Evolutionary conservation across 2,888 invertebrate genomes (phyloP).

Genomic region (Andrena hattorfiana): DNA sequence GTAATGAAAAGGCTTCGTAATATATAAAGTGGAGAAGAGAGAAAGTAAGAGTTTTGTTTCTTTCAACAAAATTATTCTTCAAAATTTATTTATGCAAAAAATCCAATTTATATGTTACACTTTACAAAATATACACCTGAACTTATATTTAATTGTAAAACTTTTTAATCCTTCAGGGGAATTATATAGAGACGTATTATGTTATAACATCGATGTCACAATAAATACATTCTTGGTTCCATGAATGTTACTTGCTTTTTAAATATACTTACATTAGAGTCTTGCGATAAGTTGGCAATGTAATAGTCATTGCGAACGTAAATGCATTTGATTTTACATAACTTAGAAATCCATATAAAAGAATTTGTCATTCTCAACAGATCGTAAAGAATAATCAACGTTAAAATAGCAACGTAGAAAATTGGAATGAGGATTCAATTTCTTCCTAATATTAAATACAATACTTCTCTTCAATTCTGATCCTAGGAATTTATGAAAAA

Average conservation of each 20-base stretch:
- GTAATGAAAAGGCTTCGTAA: neutral
- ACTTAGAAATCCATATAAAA: constrained; percentile 32
- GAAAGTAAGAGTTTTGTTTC: constrained; percentile 24
- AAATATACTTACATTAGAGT: constrained; percentile 16
- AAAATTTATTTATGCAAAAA: constrained; percentile 42
- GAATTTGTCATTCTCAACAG: neutral
- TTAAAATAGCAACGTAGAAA: constrained; percentile 16
- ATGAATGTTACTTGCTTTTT: constrained; percentile 12
- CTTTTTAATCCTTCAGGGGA: neutral
- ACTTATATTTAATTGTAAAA: constrained; percentile 21
- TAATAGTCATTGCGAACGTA: constrained; percentile 16
- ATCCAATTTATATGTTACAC: constrained; percentile 38
- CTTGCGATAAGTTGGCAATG: neutral
- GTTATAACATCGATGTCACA: constrained; percentile 7
- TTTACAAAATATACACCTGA: constrained; percentile 43
- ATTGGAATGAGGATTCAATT: constrained; percentile 43
- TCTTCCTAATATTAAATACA: constrained; percentile 12
- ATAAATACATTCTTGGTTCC: constrained; percentile 18
- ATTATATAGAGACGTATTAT: constrained; percentile 9
- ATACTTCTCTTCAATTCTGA: neutral
- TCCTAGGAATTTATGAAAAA: constrained; percentile 12
- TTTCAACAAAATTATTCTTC: constrained; percentile 23
- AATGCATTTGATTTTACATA: constrained; percentile 21
- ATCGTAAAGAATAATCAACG: neutral
- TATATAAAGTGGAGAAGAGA: neutral